Percentiles rank a stretch among this genome's conserved stretches.
phyloP scores from a whole-genome alignment of 2,113 vertebrate genomes.

The Panthera uncia region DNA sequence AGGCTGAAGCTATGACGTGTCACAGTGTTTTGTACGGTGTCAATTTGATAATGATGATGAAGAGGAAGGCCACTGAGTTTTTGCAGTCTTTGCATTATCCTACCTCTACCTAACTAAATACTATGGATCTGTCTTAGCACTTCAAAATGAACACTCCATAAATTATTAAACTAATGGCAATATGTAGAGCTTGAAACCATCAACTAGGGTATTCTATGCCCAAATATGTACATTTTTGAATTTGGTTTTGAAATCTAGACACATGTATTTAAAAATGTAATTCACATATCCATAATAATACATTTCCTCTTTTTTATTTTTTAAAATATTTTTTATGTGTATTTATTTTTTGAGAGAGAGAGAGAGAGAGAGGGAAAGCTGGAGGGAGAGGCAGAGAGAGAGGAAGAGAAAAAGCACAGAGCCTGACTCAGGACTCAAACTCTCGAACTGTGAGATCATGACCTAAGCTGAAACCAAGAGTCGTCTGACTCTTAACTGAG shows the following conservation, averaged over 20 bases:
- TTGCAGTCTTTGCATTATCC: neutral
- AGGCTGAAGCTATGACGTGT: neutral
- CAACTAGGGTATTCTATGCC: neutral
- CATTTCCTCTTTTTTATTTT: no score
- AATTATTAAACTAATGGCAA: conserved; percentile 30
- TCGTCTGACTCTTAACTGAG: no score
- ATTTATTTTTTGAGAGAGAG: no score
- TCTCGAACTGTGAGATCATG: no score
- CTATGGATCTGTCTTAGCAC: neutral
- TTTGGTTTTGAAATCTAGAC: neutral
- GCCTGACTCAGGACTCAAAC: no score
- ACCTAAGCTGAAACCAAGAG: no score
- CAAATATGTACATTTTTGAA: neutral
- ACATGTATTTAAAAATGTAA: neutral
- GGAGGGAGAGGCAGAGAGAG: no score
- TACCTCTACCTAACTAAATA: neutral
- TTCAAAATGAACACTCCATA: conserved; percentile 15
- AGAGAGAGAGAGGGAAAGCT: no score
- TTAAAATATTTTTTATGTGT: no score
- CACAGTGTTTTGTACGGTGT: neutral
- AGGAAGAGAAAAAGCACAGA: no score
- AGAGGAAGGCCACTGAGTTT: neutral
- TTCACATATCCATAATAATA: neutral
- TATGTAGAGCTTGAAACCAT: neutral
- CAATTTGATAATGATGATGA: conserved; percentile 46